phyloP scores from a whole-genome alignment of 2,888 invertebrate genomes.

The Drosophila neonasuta region DNA sequence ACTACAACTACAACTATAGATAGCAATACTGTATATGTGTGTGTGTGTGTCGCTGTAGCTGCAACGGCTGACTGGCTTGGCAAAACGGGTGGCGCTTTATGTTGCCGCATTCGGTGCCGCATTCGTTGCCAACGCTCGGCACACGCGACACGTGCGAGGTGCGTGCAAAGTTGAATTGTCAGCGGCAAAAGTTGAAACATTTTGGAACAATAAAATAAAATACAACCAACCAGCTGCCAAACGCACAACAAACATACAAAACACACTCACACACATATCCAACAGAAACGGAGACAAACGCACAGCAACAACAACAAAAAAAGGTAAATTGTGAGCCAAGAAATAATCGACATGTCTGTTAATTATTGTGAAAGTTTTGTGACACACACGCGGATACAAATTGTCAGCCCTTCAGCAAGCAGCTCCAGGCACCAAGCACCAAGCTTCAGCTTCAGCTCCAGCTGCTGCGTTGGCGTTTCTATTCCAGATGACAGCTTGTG shows the following conservation, averaged over 20 bases:
- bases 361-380: conserved; percentile 74
- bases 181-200: conserved; percentile 67
- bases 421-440: conserved; percentile 14
- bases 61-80: conserved; percentile 59
- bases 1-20: conserved; percentile 23
- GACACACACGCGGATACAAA: conserved; percentile 52
- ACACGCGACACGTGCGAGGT: conserved; percentile 70
- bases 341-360: conserved; percentile 77
- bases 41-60: conserved; percentile 42
- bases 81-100: conserved; percentile 14
- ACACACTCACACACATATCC: conserved; percentile 1
- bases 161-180: conserved; percentile 66
- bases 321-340: conserved; percentile 70
- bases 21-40: conserved; percentile 7
- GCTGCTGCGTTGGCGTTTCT: conserved; percentile 57
- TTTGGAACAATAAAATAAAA: conserved; percentile 54
- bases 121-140: conserved; percentile 64
- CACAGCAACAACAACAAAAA: conserved; percentile 15
- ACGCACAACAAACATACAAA: conserved; percentile 22
- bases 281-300: conserved; percentile 7
- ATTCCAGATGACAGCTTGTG: conserved; percentile 64
- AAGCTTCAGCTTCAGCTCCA: conserved; percentile 2
- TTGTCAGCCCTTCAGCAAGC: conserved; percentile 47
- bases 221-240: conserved; percentile 40
- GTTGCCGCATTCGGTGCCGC: conserved; percentile 38